Percentiles rank a stretch among this genome's conserved stretches.
Conservation (phyloP, 2,113 vertebrate genomes). For the Mormyrus lacerda region DNA sequence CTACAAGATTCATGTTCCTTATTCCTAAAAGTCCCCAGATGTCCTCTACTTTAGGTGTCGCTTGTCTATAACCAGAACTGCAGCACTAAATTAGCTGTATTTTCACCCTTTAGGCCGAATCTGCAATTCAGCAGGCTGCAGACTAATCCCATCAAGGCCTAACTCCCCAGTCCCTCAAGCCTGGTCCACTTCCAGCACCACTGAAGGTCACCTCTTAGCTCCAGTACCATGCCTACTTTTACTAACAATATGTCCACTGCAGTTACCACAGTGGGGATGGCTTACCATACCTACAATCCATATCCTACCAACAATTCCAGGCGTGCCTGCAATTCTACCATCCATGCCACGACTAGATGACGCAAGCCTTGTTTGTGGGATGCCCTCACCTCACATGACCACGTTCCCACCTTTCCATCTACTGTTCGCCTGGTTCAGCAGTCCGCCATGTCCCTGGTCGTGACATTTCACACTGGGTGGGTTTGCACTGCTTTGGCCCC, state of each 20-base stretch:
- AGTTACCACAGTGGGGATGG: neutral
- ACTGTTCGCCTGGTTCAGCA: neutral
- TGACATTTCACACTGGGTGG: neutral
- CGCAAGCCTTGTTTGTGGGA: neutral
- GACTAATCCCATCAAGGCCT: constrained; percentile 20
- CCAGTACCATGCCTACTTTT: neutral
- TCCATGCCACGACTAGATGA: neutral
- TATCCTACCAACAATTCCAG: neutral
- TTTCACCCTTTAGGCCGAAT: neutral
- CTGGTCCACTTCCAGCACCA: neutral
- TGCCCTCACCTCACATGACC: neutral
- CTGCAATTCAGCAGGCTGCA: neutral
- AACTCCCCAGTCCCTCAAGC: neutral
- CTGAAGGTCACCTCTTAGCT: constrained; percentile 13
- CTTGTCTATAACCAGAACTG: neutral
- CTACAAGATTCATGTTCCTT: neutral
- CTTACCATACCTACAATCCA: neutral
- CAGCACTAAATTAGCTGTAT: neutral
- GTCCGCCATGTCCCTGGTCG: neutral
- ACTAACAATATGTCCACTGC: neutral
- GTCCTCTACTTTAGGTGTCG: neutral
- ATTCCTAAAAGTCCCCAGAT: neutral
- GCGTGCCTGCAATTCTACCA: neutral
- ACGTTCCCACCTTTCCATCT: neutral
- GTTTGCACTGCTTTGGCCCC: neutral